Evolutionary conservation across 2,888 invertebrate genomes (phyloP).

Genomic region (Thera britannica): DNA sequence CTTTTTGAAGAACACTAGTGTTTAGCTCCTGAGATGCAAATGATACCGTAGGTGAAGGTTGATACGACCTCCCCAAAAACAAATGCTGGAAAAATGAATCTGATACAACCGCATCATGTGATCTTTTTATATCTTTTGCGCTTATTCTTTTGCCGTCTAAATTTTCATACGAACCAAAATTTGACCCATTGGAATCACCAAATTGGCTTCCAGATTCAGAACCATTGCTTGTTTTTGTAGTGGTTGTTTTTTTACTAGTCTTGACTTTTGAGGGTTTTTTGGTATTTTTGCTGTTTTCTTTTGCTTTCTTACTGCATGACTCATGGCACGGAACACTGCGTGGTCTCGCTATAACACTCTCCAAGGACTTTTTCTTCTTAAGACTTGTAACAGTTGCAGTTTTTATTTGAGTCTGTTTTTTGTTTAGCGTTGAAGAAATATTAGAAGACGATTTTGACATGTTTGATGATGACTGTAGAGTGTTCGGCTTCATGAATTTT

Average conservation of each 20-base stretch:
- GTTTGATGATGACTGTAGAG: slow-evolving; percentile 53
- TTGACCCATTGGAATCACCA: slow-evolving; percentile 68
- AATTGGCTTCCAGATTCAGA: slow-evolving; percentile 67
- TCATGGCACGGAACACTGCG: slow-evolving; percentile 70
- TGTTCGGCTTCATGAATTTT: slow-evolving; percentile 51
- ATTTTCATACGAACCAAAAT: slow-evolving; percentile 63
- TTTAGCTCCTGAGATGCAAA: slow-evolving; percentile 67
- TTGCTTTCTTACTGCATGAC: slow-evolving; percentile 66
- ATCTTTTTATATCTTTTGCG: slow-evolving; percentile 81
- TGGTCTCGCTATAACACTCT: slow-evolving; percentile 63
- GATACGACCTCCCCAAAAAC: slow-evolving; percentile 82
- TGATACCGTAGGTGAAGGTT: slow-evolving; percentile 46
- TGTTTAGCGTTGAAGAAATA: slow-evolving; percentile 53
- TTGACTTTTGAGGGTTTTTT: slow-evolving; percentile 60
- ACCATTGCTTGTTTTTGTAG: slow-evolving; percentile 51
- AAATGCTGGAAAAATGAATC: slow-evolving; percentile 90
- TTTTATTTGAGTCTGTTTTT: slow-evolving; percentile 65
- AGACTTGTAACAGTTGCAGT: slow-evolving; percentile 72
- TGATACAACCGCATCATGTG: slow-evolving; percentile 85
- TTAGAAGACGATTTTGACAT: slow-evolving; percentile 70
- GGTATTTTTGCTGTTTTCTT: slow-evolving; percentile 54
- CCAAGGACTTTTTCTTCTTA: slow-evolving; percentile 72
- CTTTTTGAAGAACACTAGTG: slow-evolving; percentile 88
- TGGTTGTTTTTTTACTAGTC: slow-evolving; percentile 47
- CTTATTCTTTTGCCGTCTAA: slow-evolving; percentile 52